Conservation (phyloP, 2,113 vertebrate genomes). For the Eolophus roseicapilla region DNA sequence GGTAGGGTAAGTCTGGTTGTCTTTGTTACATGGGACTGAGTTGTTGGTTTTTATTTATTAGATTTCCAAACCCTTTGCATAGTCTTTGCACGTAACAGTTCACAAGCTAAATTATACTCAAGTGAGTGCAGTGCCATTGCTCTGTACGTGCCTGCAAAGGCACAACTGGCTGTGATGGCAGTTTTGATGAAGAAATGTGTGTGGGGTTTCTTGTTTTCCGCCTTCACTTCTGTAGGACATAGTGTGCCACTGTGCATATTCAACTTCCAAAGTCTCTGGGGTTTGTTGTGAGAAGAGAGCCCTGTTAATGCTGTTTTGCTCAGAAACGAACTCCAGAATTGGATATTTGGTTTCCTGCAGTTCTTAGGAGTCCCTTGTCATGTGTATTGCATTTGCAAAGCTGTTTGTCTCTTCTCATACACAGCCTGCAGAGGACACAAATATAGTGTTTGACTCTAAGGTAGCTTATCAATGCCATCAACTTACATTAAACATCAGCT, state of each 20-base stretch:
- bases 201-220: not conserved
- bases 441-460: not conserved
- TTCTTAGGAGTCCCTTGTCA: not conserved
- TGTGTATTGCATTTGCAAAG: not conserved
- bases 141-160: not conserved
- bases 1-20: not conserved
- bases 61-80: not conserved
- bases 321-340: not conserved
- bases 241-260: not conserved
- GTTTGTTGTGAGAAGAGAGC: not conserved
- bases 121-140: not conserved
- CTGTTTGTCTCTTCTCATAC: not conserved
- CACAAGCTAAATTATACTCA: fast-evolving
- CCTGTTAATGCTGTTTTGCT: not conserved
- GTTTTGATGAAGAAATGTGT: not conserved
- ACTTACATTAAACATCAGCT: not conserved
- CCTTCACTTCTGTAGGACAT: not conserved
- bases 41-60: not conserved
- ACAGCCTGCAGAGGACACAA: not conserved
- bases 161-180: not conserved
- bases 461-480: not conserved
- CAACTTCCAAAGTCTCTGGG: not conserved
- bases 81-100: not conserved
- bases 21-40: not conserved
- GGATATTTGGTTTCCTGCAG: not conserved